These are phyloP conservation scores for Aquatica leii DNA, from an alignment of 2,888 invertebrate species.

Conservation along the genomic window DNA sequence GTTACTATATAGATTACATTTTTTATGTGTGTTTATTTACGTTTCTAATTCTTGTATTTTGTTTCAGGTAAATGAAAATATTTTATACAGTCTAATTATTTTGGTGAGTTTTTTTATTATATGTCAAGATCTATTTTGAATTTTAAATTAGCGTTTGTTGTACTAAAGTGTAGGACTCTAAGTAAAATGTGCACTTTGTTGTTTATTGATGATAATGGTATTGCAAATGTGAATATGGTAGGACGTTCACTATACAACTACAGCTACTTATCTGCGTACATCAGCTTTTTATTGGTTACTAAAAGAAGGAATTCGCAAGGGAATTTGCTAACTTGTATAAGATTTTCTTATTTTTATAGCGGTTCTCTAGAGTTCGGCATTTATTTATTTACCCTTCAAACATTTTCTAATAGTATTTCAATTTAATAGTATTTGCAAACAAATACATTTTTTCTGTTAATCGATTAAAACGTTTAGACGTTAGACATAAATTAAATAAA, in stretches of 20 bases:
- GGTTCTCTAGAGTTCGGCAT: neutral
- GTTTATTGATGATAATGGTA: too few species aligned
- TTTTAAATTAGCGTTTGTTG: too few species aligned
- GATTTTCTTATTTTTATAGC: conserved; percentile 10
- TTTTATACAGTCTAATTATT: too few species aligned
- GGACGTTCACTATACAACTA: neutral
- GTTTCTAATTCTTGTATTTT: too few species aligned
- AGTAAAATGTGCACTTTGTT: too few species aligned
- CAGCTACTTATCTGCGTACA: conserved; percentile 4
- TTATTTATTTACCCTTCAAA: conserved; percentile 7
- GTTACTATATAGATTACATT: too few species aligned
- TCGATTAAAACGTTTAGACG: too few species aligned
- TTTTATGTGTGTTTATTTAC: too few species aligned
- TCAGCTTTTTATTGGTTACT: conserved; percentile 7
- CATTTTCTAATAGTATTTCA: neutral
- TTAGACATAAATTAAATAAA: conserved; percentile 14
- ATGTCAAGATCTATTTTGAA: too few species aligned
- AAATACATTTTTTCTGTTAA: neutral
- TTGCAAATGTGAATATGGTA: neutral
- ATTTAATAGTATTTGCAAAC: neutral
- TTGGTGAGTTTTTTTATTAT: too few species aligned
- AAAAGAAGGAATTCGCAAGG: conserved; percentile 10
- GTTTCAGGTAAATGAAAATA: too few species aligned
- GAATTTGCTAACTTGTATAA: conserved; percentile 12
- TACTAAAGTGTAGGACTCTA: too few species aligned